Conservation (phyloP, 2,797 vertebrate species). For the Necrosyrtes monachus region DNA sequence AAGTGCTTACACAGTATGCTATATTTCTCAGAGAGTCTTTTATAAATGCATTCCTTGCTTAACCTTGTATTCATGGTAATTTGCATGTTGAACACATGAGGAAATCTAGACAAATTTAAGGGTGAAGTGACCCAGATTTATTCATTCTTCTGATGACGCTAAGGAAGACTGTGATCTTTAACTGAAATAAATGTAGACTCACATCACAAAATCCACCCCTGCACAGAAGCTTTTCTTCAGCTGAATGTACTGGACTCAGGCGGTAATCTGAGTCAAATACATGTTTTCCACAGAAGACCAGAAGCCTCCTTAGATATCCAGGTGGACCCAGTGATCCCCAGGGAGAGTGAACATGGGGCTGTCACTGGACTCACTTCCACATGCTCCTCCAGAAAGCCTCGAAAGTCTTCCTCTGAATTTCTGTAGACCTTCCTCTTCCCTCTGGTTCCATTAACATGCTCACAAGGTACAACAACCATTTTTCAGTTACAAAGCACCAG, state of each 20-base stretch:
- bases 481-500: background rate
- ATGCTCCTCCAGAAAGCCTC: background rate
- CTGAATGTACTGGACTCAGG: background rate
- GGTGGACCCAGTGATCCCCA: fast-evolving
- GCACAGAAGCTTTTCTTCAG: background rate
- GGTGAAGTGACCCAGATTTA: background rate
- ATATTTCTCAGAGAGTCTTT: background rate
- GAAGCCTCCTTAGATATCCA: background rate
- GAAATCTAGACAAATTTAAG: background rate
- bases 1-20: background rate
- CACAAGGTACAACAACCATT: background rate
- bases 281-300: background rate
- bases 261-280: background rate
- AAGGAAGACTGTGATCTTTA: background rate
- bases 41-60: background rate
- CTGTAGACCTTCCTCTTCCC: background rate
- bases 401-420: background rate
- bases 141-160: background rate
- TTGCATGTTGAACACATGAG: background rate
- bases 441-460: background rate
- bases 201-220: background rate
- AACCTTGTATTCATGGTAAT: background rate
- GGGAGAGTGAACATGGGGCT: background rate
- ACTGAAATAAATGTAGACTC: background rate
- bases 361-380: background rate